Percentiles rank a stretch among this genome's conserved stretches.
Evolutionary conservation across 2,888 invertebrate species (phyloP).

Genomic region (Leptopilina drosophilae): DNA sequence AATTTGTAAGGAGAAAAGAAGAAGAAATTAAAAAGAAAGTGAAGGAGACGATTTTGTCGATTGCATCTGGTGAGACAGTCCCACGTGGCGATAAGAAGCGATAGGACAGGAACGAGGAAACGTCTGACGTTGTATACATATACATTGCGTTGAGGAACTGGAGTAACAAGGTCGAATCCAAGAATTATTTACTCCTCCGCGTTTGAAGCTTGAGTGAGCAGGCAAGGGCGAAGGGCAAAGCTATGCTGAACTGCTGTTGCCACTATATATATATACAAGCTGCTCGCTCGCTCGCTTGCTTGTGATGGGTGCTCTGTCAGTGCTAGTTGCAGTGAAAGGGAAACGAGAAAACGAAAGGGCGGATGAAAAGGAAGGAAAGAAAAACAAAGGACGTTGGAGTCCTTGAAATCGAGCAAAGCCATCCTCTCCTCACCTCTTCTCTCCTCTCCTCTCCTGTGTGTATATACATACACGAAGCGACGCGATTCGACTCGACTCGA

Average conservation of each 20-base stretch:
- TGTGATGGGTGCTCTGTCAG: no score
- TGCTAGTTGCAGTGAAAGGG: constrained; percentile 41
- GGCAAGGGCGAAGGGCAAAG: constrained; percentile 42
- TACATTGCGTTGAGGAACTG: constrained; percentile 25
- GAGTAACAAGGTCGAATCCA: constrained; percentile 40
- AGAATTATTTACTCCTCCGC: constrained; percentile 41
- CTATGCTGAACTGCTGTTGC: constrained; percentile 5
- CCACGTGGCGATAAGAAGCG: constrained; percentile 37
- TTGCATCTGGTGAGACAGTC: constrained; percentile 8
- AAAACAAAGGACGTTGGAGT: constrained; percentile 47
- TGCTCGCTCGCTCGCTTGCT: no score
- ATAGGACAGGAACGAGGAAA: constrained; percentile 29
- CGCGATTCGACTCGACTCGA: neutral
- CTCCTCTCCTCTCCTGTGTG: no score
- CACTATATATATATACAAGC: no score
- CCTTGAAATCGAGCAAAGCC: constrained; percentile 44
- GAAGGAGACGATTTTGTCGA: constrained; percentile 22
- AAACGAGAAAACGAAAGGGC: constrained; percentile 40
- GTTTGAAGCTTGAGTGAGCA: constrained; percentile 31
- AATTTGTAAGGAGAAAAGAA: neutral
- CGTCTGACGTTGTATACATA: constrained; percentile 3
- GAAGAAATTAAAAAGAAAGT: constrained; percentile 6
- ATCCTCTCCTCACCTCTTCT: neutral
- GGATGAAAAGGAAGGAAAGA: constrained; percentile 48
- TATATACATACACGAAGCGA: no score